Evolutionary conservation across 2,797 vertebrate genomes (phyloP).

Genomic region (Rallus crepitans): DNA sequence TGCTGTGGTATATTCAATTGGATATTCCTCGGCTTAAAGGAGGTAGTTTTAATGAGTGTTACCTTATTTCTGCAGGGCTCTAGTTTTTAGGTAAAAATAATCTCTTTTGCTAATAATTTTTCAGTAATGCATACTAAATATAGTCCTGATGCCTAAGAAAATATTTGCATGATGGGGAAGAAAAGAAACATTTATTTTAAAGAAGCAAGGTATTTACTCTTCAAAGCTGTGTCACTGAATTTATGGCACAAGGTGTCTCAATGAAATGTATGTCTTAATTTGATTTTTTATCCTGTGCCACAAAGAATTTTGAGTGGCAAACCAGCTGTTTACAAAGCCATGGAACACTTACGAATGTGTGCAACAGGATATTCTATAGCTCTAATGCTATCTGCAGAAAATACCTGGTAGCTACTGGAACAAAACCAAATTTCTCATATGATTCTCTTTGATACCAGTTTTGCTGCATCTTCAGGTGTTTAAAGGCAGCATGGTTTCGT

Average conservation of each 20-base stretch:
- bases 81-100: neutral
- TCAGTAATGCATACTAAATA: neutral
- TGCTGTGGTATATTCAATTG: too few relatives aligned
- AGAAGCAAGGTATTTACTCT: neutral
- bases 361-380: neutral
- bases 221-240: constrained; percentile 25
- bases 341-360: neutral
- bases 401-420: neutral
- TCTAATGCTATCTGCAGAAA: neutral
- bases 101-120: neutral
- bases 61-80: neutral
- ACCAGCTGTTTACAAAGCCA: neutral
- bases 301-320: neutral
- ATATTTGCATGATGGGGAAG: neutral
- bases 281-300: neutral
- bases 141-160: neutral
- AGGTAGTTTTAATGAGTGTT: neutral
- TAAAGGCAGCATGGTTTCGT: neutral
- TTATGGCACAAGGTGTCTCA: neutral
- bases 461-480: neutral
- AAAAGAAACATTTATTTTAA: constrained; percentile 9
- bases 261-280: neutral
- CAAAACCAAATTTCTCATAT: neutral
- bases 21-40: neutral
- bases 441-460: neutral